Evolutionary conservation across 2,113 vertebrate species (phyloP), one percentile per base, ranked within the genome.

Genomic region (Dipodomys merriami): DNA sequence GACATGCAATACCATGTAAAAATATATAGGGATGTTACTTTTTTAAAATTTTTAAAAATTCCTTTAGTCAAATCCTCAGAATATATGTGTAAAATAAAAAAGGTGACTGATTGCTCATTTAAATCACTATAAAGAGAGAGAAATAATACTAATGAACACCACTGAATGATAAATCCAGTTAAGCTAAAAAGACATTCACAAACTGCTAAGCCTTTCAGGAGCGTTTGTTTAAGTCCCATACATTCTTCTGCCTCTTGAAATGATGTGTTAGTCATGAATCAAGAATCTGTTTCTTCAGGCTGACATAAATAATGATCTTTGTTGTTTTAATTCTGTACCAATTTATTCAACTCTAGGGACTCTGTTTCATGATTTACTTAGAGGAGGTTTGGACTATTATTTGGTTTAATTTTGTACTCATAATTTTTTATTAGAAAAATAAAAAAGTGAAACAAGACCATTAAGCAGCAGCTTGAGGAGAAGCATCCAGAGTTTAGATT

Each of bases 301-400:
- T 96, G 96, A 95, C 84, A 91, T 91, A 94, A 95, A 93, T 93
- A 94, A 91, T 83, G 74, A 90, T 89, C 93, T 93, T 94, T 96
- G 87, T 96, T 91, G 91, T 92, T 95, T 95, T 35, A 90, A 23
- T 96, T 93, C 64, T 85, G 64, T 95, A 82, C 73, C 87, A 90
- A 84, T 82, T 94, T 80, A 53, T 7, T 73, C 68, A 44, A 72
- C 86, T 85, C 87, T 81, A 69, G 71, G 92, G 49, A 88, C 44
- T 68, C 39, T 74, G 25, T 91, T 90, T 91, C 69, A 90, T 91
- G 86, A 93, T 88, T 88, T 93, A 67, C 44, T 95, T 68, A 91
- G 33, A 90, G 72, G 94, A 93, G 4, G 22, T 80, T 92, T 91
- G 22, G 15, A 81, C 68, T 81, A 16, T 68, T 81, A 5, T 78